Percentiles rank a stretch among this genome's conserved stretches.
Conservation (phyloP, 2,797 vertebrate genomes). For the Orestias chungarensis region DNA sequence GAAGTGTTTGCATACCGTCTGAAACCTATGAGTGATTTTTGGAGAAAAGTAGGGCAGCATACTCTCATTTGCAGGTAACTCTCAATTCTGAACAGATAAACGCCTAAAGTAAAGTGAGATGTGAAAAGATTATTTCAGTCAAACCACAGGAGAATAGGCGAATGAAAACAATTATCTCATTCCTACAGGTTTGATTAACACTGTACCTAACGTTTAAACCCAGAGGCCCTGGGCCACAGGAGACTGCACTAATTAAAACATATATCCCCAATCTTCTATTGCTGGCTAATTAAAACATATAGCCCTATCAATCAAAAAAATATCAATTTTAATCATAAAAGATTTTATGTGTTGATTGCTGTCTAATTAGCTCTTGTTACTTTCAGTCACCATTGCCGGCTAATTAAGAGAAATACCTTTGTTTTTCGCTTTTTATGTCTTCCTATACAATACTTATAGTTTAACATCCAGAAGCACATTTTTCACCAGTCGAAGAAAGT, state of each 20-base stretch:
- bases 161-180: constrained; percentile 77
- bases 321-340: constrained; percentile 58
- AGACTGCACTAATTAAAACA: constrained; percentile 75
- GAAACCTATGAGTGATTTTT: constrained; percentile 35
- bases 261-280: constrained; percentile 60
- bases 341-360: constrained; percentile 60
- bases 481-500: not conserved
- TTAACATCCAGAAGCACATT: constrained; percentile 8
- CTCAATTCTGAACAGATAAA: constrained; percentile 15
- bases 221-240: constrained; percentile 59
- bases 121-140: constrained; percentile 65
- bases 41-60: constrained; percentile 63
- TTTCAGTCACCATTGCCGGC: constrained; percentile 52
- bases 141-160: constrained; percentile 54
- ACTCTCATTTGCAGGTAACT: constrained; percentile 21
- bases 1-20: constrained; percentile 33
- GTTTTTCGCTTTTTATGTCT: constrained; percentile 25
- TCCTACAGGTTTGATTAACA: constrained; percentile 76
- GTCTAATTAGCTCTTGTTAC: constrained; percentile 69
- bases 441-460: constrained; percentile 24
- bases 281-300: constrained; percentile 76
- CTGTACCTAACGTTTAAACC: constrained; percentile 62
- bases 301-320: constrained; percentile 66
- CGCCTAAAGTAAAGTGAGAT: constrained; percentile 5
- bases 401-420: constrained; percentile 67